Evolutionary conservation across 1,140 invertebrate genomes (phyloP), one percentile per base, ranked within the genome.

Genomic region (Nephotettix cincticeps): DNA sequence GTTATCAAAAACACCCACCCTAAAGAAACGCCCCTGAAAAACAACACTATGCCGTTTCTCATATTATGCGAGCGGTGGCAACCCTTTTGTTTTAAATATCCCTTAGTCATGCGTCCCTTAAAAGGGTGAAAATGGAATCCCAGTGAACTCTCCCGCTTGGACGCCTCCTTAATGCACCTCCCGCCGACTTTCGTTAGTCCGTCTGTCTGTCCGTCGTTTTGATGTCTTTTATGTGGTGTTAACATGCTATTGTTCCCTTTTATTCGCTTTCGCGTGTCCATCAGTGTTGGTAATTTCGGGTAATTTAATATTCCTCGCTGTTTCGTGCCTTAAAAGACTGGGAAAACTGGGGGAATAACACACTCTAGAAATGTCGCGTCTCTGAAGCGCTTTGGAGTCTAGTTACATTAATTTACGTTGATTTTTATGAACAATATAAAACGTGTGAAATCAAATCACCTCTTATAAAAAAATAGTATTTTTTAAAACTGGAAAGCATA

Each of bases 111-210:
- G 61, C 61, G n/a, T 64, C 61, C 61, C 61, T 64, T 64, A 32
- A 64, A 64, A 64, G 61, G 61, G 61, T 64, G 61, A 30, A 64
- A 64, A 64, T 64, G 30, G 61, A 64, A 64, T 64, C 61, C 30
- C 27, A 3, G 1, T 27, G 27, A 14, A 3, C 9, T 9, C 6
- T 17, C 36, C 19, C 47, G 47, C 47, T 51, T 51, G 47, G 47
- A 51, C 47, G 47, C 47, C 19, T 32, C 61, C 61, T 61, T 64
- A 64, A 64, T 64, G 61, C 30, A 32, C n/a, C 30, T 1, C 17
- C 17, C 25, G 27, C 61, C n/a, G 47, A 51, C 47, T 51, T 51
- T 51, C 6, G 47, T 51, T n/a, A 11, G 47, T 51, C 47, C 21
- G 47, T 51, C n/a, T n/a, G 47, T 51, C 47, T 51, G 47, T 51